Percentiles rank a stretch among this genome's conserved stretches.
Conservation (phyloP, 2,888 invertebrate genomes). For the Lasioglossum vierecki region DNA sequence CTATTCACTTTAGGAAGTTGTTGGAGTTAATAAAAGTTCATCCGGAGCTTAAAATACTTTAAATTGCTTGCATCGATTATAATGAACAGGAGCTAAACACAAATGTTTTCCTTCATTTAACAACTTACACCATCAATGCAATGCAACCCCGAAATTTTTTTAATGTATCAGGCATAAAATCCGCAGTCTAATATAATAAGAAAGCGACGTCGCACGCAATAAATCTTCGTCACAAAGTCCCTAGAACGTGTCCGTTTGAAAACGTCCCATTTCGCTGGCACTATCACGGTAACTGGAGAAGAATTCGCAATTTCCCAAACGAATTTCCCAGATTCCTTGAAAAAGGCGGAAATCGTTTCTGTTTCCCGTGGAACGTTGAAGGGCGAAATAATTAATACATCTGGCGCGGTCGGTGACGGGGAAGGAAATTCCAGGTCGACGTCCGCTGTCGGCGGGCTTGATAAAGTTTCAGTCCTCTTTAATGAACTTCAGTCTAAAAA, state of each 20-base stretch:
- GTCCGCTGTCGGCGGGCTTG: conserved; percentile 21
- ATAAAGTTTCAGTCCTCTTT: conserved; percentile 43
- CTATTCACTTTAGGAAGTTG: too few species aligned
- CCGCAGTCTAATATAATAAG: background rate
- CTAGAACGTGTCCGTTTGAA: background rate
- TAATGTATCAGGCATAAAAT: background rate
- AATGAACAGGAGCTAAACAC: background rate
- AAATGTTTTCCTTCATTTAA: background rate
- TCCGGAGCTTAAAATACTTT: too few species aligned
- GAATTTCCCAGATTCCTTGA: background rate
- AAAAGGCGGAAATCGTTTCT: background rate
- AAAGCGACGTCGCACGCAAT: background rate
- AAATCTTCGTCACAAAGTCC: background rate
- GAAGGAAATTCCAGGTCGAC: conserved; percentile 14
- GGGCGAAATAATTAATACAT: conserved; percentile 37
- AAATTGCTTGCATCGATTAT: background rate
- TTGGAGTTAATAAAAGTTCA: too few species aligned
- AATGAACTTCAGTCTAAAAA: conserved; percentile 59
- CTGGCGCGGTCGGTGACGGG: background rate
- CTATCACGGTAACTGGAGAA: background rate
- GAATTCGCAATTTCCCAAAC: background rate
- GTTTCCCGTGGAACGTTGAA: conserved; percentile 22
- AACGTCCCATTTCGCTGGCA: background rate
- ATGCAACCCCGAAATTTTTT: background rate
- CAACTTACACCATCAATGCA: background rate